These are phyloP conservation scores for Porites divaricata DNA, from an alignment of 92 coral and sea anemone genomes.

Conservation along the genomic window DNA sequence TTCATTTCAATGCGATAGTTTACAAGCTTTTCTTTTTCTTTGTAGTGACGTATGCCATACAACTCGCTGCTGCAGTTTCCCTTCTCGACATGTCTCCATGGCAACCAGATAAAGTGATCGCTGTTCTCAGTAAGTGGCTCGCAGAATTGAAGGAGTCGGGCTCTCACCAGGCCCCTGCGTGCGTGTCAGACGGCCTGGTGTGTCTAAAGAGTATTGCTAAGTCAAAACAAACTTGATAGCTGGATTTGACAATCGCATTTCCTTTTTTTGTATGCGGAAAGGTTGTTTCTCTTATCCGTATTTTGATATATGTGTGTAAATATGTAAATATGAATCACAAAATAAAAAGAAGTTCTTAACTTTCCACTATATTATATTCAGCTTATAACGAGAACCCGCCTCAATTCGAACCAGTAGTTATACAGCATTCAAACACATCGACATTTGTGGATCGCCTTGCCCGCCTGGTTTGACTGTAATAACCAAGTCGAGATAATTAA, in stretches of 20 bases:
- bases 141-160: not conserved
- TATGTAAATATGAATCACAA: not conserved
- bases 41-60: slow-evolving; percentile 75
- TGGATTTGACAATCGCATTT: not conserved
- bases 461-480: no score
- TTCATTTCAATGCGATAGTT: not conserved
- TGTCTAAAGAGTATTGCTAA: slow-evolving; percentile 36
- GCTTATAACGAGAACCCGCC: not conserved
- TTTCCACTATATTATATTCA: not conserved
- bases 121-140: slow-evolving; percentile 69
- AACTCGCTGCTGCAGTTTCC: slow-evolving; percentile 79
- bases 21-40: not conserved
- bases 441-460: no score
- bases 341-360: not conserved
- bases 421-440: no score
- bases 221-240: not conserved
- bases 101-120: slow-evolving; percentile 66
- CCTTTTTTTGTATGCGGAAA: not conserved
- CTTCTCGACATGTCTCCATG: slow-evolving; percentile 81
- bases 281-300: not conserved
- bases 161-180: slow-evolving; percentile 23
- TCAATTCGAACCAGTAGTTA: no score
- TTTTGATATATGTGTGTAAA: not conserved
- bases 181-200: slow-evolving; percentile 27
- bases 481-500: no score